These are phyloP conservation scores for Oryzias dopingdopingensis DNA, from an alignment of 2,797 vertebrate species.

Conservation along the genomic window DNA sequence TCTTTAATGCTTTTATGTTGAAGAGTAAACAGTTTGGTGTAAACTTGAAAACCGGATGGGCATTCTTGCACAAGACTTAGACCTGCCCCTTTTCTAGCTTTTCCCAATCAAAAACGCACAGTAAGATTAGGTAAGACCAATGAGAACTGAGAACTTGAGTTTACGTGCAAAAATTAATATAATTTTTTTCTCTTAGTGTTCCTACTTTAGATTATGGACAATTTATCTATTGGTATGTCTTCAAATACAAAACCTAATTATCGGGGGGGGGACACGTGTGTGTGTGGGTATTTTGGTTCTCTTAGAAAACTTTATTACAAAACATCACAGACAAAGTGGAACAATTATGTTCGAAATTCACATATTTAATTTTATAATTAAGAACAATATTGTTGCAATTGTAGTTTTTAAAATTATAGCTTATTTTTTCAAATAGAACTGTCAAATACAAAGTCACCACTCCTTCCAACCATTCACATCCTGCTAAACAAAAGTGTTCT, in stretches of 20 bases:
- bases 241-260: no score
- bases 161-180: background rate
- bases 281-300: conserved; percentile 37
- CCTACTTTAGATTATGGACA: no score
- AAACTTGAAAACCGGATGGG: conserved; percentile 34
- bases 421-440: conserved; percentile 7
- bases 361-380: no score
- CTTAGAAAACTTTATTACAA: conserved; percentile 18
- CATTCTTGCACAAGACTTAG: conserved; percentile 13
- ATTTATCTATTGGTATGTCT: no score
- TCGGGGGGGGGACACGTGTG: no score
- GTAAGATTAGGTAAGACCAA: background rate
- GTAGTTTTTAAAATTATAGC: no score
- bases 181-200: no score
- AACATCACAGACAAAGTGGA: conserved; percentile 21
- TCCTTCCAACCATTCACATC: conserved; percentile 54
- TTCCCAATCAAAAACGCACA: conserved; percentile 27
- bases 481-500: conserved; percentile 27
- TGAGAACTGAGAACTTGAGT: conserved; percentile 36
- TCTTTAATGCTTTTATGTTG: conserved; percentile 4
- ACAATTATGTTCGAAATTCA: background rate
- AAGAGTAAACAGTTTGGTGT: fast-evolving
- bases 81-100: conserved; percentile 15
- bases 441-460: conserved; percentile 10
- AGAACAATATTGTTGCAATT: no score